Base-by-base conservation (phyloP, 2,888 invertebrate genomes). In the Conops quadrifasciatus region DNA sequence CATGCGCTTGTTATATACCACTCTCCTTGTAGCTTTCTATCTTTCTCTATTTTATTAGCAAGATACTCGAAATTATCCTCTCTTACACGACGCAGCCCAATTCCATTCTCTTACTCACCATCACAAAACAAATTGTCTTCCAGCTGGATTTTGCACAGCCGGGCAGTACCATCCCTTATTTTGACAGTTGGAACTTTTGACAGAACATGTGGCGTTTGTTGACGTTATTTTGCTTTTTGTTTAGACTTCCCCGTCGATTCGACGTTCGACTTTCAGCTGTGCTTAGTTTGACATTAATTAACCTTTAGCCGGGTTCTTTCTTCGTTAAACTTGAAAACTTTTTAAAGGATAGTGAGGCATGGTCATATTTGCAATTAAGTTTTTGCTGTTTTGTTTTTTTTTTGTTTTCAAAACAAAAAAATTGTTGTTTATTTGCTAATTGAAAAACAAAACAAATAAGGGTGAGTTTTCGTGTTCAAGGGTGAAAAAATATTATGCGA, bases 161-260 rank as follows among this genome's bases (percentile, higher is more conserved):
- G 49, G 9, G 45, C 30, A 16, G 24, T 21, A 47, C 58, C 60
- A 51, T 49, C 68, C 68, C 68, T 36, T 68, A 51, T 62, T 68
- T 68, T 68, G 68, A 60, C 62, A 68, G 49, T 51, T 62, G 24
- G 19, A 26, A 24, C n/a, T 51, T 68, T 47, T 51, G 53, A 62
- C 60, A 51, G 68, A 60, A 68, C 68, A 68, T 62, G 68, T 21
- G 53, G 51, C 51, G 51, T 53, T 60, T 60, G 58, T 67, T 67
- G 66, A 53, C 51, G 59, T 67, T 67, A 13, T 59, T 28, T 11
- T 26, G 13, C 28, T 60, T 58, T 13, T 67, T 68, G 49, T 68
- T 67, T 58, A 45, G 47, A 43, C 47, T 68, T 49, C 26, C 36
- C 36, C 36, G 36, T 36, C 47, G 49, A 26, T 68, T 43, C 67